phyloP scores from a whole-genome alignment of 2,113 vertebrate species.

The Tretioscincus oriximinensis region DNA sequence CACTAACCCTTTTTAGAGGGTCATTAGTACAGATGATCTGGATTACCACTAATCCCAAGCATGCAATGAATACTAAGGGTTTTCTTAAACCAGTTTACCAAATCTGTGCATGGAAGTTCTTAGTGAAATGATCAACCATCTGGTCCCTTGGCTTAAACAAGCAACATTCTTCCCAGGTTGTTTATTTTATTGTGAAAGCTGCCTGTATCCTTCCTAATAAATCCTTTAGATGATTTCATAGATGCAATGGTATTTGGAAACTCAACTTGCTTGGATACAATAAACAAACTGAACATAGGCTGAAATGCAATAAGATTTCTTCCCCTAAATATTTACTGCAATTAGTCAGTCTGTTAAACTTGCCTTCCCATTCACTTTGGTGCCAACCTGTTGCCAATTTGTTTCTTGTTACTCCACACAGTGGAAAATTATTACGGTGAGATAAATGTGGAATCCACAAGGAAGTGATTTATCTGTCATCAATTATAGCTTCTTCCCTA shows the following conservation, averaged over 20 bases:
- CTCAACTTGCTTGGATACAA: constrained; percentile 41
- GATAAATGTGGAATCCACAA: constrained; percentile 13
- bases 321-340: constrained; percentile 40
- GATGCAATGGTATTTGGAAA: constrained; percentile 48
- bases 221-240: constrained; percentile 24
- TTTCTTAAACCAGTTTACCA: too few relatives aligned
- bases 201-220: constrained; percentile 37
- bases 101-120: not conserved
- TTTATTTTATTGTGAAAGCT: constrained; percentile 46
- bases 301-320: constrained; percentile 36
- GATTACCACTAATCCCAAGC: too few relatives aligned
- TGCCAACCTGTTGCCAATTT: not conserved
- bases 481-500: constrained; percentile 1
- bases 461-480: not conserved
- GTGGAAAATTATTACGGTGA: not conserved
- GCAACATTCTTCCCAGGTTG: constrained; percentile 31
- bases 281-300: constrained; percentile 34
- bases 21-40: too few relatives aligned
- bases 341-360: constrained; percentile 27
- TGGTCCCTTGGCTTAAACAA: constrained; percentile 36
- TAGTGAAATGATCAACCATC: not conserved
- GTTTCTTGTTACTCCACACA: constrained; percentile 15
- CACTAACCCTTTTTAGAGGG: too few relatives aligned
- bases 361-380: constrained; percentile 13
- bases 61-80: too few relatives aligned